These are phyloP conservation scores for Aporophyla lueneburgensis DNA, from an alignment of 2,888 invertebrate genomes.

Conservation along the genomic window DNA sequence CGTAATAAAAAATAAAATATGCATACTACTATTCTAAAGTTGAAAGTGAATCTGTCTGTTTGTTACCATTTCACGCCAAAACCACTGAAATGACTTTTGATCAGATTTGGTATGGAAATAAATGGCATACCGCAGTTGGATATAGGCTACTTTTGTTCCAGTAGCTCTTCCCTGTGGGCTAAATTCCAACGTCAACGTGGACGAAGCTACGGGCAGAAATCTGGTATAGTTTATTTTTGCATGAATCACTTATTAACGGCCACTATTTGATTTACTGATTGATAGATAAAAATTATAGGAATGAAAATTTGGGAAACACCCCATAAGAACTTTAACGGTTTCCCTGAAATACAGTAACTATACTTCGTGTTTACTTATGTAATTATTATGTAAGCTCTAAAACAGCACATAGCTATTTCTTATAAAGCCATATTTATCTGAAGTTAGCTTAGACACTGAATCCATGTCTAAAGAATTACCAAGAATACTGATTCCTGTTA, in stretches of 20 bases:
- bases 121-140: too few species aligned
- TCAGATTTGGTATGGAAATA: too few species aligned
- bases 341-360: not conserved
- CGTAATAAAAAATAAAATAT: too few species aligned
- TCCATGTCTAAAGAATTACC: conserved; percentile 43
- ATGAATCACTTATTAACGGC: not conserved
- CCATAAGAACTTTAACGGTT: not conserved
- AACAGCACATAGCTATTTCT: not conserved
- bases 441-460: conserved; percentile 20
- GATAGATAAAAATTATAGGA: not conserved
- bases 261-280: not conserved
- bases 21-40: too few species aligned
- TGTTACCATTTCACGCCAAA: too few species aligned
- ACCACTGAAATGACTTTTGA: too few species aligned
- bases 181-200: too few species aligned
- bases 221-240: not conserved
- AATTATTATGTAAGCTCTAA: not conserved
- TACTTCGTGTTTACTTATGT: not conserved
- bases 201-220: too few species aligned
- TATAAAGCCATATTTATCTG: not conserved
- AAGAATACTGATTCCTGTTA: conserved; percentile 56
- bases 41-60: too few species aligned
- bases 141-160: too few species aligned
- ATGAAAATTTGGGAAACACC: not conserved
- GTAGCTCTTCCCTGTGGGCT: too few species aligned